Evolutionary conservation across 2,797 vertebrate species (phyloP), one percentile per base, ranked within the genome.

Genomic region (Buphagus erythrorhynchus): DNA sequence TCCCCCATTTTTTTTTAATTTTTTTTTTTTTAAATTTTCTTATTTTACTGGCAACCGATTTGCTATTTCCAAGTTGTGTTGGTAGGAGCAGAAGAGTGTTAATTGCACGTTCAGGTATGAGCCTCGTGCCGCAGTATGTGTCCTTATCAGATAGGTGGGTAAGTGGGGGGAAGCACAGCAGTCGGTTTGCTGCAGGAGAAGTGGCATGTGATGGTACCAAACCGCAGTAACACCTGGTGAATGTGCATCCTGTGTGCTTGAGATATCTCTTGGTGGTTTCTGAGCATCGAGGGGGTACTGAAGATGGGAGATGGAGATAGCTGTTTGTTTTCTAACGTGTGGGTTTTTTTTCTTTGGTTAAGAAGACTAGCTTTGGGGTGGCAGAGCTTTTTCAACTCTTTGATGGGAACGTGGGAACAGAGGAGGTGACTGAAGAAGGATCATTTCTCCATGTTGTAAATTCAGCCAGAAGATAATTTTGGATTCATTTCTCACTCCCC

Each of bases 161-260:
- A 29, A 68, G 77, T 76, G 46, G 55, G 46, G 55, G 31, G 57
- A 42, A 78, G 52, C 61, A 8, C 55, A 80, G 90, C 48, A 40
- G 75, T 35, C 9, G 5, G 42, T 33, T 86, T 68, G 84, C 77
- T 61, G 69, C 77, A 89, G 94, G 67, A 87, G 62, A 85, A 25
- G 42, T 22, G 67, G 67, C 86, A 45, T 17, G 36, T 62, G 77
- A 58, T 42, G 45, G 43, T 11, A 8, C 38, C 33, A 45, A 86
- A 91, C 94, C 81, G 0, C 93, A 79, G 52, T 4, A 13, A 62
- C 96, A 96, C 96, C 97, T 97, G 96, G 95, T 59, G 86, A 77
- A 69, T 6, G 11, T 10, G 63, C 19, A 51, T 65, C 67, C 84
- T 78, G 77, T 68, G 13, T 33, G 71, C 86, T 75, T 2, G 24